Conservation (phyloP, 92 coral and sea anemone species). For the Parazoanthus darwini region DNA sequence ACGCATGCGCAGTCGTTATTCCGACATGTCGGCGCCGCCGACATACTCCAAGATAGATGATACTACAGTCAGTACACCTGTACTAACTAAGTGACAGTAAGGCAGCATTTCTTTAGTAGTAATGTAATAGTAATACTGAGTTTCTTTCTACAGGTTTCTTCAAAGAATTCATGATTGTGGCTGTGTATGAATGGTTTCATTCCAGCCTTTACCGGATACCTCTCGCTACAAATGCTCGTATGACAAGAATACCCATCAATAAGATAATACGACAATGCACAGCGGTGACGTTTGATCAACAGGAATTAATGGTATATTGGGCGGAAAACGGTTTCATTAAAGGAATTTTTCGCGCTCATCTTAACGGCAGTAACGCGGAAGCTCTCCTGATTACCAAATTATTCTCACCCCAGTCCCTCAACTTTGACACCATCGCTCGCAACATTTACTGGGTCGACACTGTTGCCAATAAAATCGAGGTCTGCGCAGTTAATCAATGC, state of each 20-base stretch:
- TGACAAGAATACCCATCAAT: constrained; percentile 1
- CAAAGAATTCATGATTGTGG: constrained; percentile 25
- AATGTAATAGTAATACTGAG: too few species aligned
- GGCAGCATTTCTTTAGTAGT: too few species aligned
- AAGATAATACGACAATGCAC: not conserved
- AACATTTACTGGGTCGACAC: constrained; percentile 29
- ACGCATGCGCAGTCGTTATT: too few species aligned
- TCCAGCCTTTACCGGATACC: not conserved
- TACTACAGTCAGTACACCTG: too few species aligned
- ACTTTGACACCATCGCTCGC: constrained; percentile 26
- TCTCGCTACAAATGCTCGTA: not conserved
- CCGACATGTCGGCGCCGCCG: too few species aligned
- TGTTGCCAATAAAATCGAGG: constrained; percentile 1
- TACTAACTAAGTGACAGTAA: too few species aligned
- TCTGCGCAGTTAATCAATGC: constrained; percentile 13
- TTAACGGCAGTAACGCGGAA: constrained; percentile 21
- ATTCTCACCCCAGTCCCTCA: not conserved
- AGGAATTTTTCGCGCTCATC: constrained; percentile 15
- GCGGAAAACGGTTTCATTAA: not conserved
- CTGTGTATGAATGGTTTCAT: not conserved
- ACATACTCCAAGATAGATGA: too few species aligned
- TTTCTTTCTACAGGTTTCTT: constrained; percentile 13
- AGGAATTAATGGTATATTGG: constrained; percentile 9
- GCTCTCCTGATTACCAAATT: not conserved
- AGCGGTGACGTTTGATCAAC: constrained; percentile 22